Evolutionary conservation across 2,113 vertebrate genomes (phyloP).

Genomic region (Malaclemys terrapin): DNA sequence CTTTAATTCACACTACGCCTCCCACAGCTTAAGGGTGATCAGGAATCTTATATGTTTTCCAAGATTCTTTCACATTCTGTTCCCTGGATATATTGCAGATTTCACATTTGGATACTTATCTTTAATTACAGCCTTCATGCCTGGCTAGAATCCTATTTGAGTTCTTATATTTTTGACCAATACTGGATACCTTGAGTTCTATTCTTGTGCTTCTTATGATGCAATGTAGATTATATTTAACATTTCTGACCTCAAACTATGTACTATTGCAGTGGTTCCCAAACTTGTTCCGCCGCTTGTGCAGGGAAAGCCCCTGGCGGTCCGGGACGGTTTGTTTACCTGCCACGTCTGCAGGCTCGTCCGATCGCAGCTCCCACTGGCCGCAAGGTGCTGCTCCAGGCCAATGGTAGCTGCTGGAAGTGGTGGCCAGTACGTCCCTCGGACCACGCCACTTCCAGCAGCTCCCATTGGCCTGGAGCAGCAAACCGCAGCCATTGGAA

Average conservation of each 20-base stretch:
- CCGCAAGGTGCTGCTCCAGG: too few species aligned
- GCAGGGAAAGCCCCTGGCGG: too few species aligned
- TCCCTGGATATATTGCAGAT: background rate
- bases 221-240: background rate
- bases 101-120: background rate
- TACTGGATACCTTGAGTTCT: background rate
- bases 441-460: too few species aligned
- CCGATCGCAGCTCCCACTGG: too few species aligned
- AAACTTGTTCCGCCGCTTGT: too few species aligned
- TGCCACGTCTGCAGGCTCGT: too few species aligned
- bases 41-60: background rate
- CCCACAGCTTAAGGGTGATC: background rate
- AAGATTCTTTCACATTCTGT: background rate
- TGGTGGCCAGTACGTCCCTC: too few species aligned
- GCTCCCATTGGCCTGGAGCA: too few species aligned
- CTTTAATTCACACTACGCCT: background rate
- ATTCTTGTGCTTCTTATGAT: background rate
- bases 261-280: background rate
- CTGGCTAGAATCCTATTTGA: background rate
- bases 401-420: too few species aligned
- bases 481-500: too few species aligned
- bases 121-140: background rate
- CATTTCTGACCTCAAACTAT: conserved; percentile 1
- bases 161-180: background rate
- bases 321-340: too few species aligned